phyloP scores from a whole-genome alignment of 2,888 invertebrate genomes.

The Tenthredo notha region DNA sequence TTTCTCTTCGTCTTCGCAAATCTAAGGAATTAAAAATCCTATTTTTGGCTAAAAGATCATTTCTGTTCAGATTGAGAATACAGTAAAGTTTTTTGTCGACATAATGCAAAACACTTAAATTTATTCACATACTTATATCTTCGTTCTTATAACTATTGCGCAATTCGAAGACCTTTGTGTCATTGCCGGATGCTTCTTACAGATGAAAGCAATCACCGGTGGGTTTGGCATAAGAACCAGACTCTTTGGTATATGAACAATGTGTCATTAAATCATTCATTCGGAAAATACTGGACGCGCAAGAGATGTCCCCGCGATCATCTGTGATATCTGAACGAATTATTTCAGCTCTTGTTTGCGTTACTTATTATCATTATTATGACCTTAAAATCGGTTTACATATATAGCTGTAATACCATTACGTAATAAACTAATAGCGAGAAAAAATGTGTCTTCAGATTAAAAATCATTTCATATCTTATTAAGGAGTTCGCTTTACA shows the following conservation, averaged over 20 bases:
- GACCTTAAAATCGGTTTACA: background rate
- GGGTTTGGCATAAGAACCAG: constrained; percentile 36
- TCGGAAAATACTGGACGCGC: constrained; percentile 29
- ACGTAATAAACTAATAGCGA: background rate
- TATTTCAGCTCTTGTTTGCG: constrained; percentile 14
- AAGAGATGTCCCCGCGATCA: background rate
- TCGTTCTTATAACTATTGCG: constrained; percentile 4
- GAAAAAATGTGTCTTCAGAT: background rate
- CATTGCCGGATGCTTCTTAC: constrained; percentile 48
- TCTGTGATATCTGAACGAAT: constrained; percentile 34
- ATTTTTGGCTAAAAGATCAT: too few relatives aligned
- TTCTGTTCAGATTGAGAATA: too few relatives aligned
- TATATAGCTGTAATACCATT: background rate
- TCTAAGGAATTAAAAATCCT: too few relatives aligned
- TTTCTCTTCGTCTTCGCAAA: too few relatives aligned
- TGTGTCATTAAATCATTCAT: constrained; percentile 57
- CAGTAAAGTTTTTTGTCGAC: too few relatives aligned
- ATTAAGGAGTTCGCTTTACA: background rate
- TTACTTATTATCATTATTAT: background rate
- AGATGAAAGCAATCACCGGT: constrained; percentile 52
- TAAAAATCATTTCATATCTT: background rate
- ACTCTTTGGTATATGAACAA: constrained; percentile 53
- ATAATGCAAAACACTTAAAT: too few relatives aligned
- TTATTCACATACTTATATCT: too few relatives aligned
- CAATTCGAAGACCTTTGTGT: constrained; percentile 41